Conservation (phyloP, 2,888 invertebrate species). For the Busseola fusca region DNA sequence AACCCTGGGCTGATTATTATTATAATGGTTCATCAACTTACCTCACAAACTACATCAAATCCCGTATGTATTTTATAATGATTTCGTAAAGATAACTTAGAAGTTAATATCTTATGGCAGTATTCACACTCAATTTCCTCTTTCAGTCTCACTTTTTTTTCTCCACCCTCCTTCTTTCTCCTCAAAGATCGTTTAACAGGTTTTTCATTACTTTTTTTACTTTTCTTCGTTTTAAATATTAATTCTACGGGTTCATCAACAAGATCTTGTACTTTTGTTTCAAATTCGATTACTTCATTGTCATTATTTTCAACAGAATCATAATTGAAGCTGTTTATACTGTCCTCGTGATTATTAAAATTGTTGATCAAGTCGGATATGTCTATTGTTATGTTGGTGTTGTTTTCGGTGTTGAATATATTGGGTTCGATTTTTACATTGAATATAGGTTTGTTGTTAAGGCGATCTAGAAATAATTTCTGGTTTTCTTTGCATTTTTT, state of each 20-base stretch:
- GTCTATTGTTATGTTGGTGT: constrained; percentile 60
- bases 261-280: constrained; percentile 54
- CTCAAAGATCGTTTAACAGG: constrained; percentile 51
- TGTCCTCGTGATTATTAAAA: constrained; percentile 51
- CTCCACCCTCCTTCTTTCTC: constrained; percentile 59
- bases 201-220: constrained; percentile 62
- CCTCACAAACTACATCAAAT: constrained; percentile 78
- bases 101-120: constrained; percentile 82
- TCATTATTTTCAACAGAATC: constrained; percentile 71
- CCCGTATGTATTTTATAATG: constrained; percentile 86
- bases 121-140: constrained; percentile 82
- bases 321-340: constrained; percentile 59
- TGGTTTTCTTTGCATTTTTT: constrained; percentile 68
- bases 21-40: constrained; percentile 39
- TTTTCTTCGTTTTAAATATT: constrained; percentile 61
- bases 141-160: constrained; percentile 64
- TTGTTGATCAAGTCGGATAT: constrained; percentile 64
- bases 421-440: constrained; percentile 66
- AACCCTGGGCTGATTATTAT: no score
- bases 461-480: constrained; percentile 53
- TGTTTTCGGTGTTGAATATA: constrained; percentile 45
- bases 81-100: constrained; percentile 79
- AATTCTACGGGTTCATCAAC: constrained; percentile 57
- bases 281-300: constrained; percentile 58
- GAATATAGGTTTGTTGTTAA: constrained; percentile 31